These are phyloP conservation scores for Auanema sp. DNA, from an alignment of 2,888 invertebrate species.

Conservation along the genomic window DNA sequence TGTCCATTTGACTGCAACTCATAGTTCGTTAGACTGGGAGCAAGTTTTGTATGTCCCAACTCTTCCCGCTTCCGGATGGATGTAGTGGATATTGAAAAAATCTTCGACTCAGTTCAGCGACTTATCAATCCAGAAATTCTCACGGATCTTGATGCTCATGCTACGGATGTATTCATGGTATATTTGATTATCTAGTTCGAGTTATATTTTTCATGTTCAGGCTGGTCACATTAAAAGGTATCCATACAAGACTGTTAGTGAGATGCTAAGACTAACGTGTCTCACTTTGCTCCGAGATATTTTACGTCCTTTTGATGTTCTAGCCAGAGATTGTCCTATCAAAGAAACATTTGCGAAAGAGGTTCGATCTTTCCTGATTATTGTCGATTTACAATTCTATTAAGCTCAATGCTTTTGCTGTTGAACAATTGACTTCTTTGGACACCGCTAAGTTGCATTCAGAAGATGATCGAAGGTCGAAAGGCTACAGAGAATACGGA, in stretches of 20 bases:
- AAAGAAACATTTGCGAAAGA: slow-evolving; percentile 51
- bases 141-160: slow-evolving; percentile 33
- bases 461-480: slow-evolving; percentile 10
- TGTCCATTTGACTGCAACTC: background rate
- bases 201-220: background rate
- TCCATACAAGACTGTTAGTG: slow-evolving; percentile 91
- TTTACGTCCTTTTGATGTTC: slow-evolving; percentile 52
- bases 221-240: slow-evolving; percentile 73
- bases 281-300: slow-evolving; percentile 87
- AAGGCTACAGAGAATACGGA: slow-evolving; percentile 33
- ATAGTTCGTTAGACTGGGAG: slow-evolving; percentile 15
- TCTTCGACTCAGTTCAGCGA: slow-evolving; percentile 33
- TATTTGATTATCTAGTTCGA: no score
- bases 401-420: slow-evolving; percentile 21
- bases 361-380: no score
- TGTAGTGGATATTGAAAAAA: slow-evolving; percentile 11
- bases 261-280: slow-evolving; percentile 88
- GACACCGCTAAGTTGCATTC: slow-evolving; percentile 6
- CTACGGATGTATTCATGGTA: slow-evolving; percentile 34
- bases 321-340: slow-evolving; percentile 27
- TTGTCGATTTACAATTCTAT: background rate
- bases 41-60: slow-evolving; percentile 8
- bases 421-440: slow-evolving; percentile 9
- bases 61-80: slow-evolving; percentile 5
- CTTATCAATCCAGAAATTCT: slow-evolving; percentile 40